These are phyloP conservation scores for Drosophila watanabei DNA, from an alignment of 1,140 invertebrate genomes.

Conservation along the genomic window DNA sequence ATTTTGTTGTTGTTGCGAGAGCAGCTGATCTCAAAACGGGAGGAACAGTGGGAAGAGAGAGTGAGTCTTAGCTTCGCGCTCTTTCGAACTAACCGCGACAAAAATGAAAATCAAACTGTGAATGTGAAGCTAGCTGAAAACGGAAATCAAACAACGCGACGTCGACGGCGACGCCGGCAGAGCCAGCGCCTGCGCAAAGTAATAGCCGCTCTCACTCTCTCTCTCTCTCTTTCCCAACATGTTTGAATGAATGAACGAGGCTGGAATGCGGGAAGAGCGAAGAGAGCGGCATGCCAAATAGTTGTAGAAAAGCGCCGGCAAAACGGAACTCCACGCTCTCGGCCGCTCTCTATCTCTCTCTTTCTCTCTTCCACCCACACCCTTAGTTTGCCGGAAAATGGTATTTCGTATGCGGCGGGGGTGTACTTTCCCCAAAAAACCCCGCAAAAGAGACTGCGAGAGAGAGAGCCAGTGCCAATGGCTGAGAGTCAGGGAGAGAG, in stretches of 20 bases:
- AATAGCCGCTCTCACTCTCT: slow-evolving; percentile 9
- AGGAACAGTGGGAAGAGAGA: slow-evolving; percentile 38
- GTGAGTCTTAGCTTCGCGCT: slow-evolving; percentile 54
- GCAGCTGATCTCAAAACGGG: slow-evolving; percentile 51
- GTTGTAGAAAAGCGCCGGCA: slow-evolving; percentile 75
- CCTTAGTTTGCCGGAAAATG: slow-evolving; percentile 53
- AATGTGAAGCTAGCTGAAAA: slow-evolving; percentile 54
- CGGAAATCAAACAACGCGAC: slow-evolving; percentile 60
- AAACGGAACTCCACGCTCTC: slow-evolving; percentile 37
- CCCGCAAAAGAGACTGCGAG: slow-evolving; percentile 12
- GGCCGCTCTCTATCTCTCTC: slow-evolving; percentile 23
- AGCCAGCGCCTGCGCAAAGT: slow-evolving; percentile 48
- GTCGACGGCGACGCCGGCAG: slow-evolving; percentile 34
- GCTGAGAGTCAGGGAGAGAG: slow-evolving; percentile 14
- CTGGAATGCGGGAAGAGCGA: slow-evolving; percentile 39
- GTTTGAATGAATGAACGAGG: slow-evolving; percentile 65
- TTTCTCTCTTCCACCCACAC: slow-evolving; percentile 35
- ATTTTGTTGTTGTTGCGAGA: slow-evolving; percentile 37
- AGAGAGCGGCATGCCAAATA: slow-evolving; percentile 48
- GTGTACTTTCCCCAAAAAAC: slow-evolving; percentile 59
- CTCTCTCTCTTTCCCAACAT: slow-evolving; percentile 1
- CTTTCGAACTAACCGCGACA: slow-evolving; percentile 69
- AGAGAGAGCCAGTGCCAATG: slow-evolving; percentile 22
- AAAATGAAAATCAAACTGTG: slow-evolving; percentile 77
- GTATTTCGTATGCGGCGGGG: slow-evolving; percentile 56